phyloP scores from a whole-genome alignment of 2,888 invertebrate species.

The Teinopalpus imperialis region DNA sequence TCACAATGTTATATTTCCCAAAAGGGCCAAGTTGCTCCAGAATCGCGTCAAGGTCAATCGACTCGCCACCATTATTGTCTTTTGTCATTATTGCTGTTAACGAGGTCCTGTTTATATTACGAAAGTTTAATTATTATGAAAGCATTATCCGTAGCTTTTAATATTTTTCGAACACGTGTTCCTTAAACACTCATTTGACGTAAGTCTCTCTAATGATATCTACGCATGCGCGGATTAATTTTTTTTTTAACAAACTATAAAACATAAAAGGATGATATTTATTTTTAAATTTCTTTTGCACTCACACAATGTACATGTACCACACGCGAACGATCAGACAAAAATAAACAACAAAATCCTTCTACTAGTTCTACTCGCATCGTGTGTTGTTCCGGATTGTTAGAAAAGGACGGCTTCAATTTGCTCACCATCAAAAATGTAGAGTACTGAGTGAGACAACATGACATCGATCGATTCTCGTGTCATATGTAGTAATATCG shows the following conservation, averaged over 20 bases:
- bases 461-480: slow-evolving; percentile 14
- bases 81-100: slow-evolving; percentile 59
- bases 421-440: not conserved
- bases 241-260: too few relatives aligned
- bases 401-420: slow-evolving; percentile 7
- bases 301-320: slow-evolving; percentile 3
- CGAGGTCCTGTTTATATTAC: slow-evolving; percentile 49
- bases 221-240: slow-evolving; percentile 12
- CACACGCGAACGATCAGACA: slow-evolving; percentile 13
- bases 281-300: slow-evolving; percentile 1
- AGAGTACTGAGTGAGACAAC: slow-evolving; percentile 5
- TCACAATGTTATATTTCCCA: slow-evolving; percentile 66
- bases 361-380: not conserved
- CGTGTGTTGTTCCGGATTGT: slow-evolving; percentile 44
- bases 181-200: slow-evolving; percentile 2
- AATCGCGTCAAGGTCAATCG: slow-evolving; percentile 57
- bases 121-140: slow-evolving; percentile 6
- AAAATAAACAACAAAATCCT: slow-evolving; percentile 20
- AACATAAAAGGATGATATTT: not conserved
- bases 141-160: slow-evolving; percentile 2
- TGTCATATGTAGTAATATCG: slow-evolving; percentile 1
- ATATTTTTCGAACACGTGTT: slow-evolving; percentile 10
- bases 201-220: not conserved
- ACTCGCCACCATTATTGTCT: slow-evolving; percentile 32
- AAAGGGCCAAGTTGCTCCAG: slow-evolving; percentile 64